phyloP scores from a whole-genome alignment of 2,888 invertebrate species.

The Caenorhabditis uteleia region DNA sequence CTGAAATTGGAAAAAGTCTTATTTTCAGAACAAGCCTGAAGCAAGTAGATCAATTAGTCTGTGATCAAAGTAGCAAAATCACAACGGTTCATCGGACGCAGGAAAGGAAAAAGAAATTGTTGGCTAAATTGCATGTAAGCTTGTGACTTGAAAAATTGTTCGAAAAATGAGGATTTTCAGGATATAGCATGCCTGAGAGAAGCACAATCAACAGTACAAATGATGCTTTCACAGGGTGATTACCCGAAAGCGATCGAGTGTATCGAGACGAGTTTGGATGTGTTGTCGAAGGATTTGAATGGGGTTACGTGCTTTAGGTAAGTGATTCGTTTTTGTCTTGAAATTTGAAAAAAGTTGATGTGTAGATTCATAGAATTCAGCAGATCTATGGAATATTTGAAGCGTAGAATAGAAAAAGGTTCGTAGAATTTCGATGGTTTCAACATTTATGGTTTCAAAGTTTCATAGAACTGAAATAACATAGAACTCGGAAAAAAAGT shows the following conservation, averaged over 20 bases:
- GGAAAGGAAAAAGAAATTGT: conserved; percentile 52
- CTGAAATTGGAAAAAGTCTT: not conserved
- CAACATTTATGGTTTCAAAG: too few relatives aligned
- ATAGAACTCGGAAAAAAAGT: too few relatives aligned
- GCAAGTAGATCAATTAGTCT: conserved; percentile 42
- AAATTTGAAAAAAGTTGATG: not conserved
- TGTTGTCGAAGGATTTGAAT: conserved; percentile 83
- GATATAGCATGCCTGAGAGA: conserved; percentile 74
- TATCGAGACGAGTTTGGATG: conserved; percentile 88
- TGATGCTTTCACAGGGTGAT: conserved; percentile 90
- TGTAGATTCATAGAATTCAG: not conserved
- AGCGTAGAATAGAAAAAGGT: not conserved
- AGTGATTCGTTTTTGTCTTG: conserved; percentile 21
- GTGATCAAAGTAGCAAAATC: conserved; percentile 53
- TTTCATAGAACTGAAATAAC: too few relatives aligned
- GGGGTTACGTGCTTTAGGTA: conserved; percentile 89
- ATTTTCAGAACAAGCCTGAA: conserved; percentile 39
- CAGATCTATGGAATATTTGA: not conserved
- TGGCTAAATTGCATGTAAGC: conserved; percentile 48
- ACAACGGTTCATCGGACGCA: conserved; percentile 52
- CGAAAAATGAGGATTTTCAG: conserved; percentile 15
- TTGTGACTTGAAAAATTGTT: not conserved
- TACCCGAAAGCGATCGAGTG: conserved; percentile 91
- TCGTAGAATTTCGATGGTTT: too few relatives aligned
- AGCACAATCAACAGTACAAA: conserved; percentile 95